A percentile compares a stretch with the other conserved stretches of the same genome.
Conservation (phyloP, 2,888 invertebrate species). For the Barypeithes pellucidus region DNA sequence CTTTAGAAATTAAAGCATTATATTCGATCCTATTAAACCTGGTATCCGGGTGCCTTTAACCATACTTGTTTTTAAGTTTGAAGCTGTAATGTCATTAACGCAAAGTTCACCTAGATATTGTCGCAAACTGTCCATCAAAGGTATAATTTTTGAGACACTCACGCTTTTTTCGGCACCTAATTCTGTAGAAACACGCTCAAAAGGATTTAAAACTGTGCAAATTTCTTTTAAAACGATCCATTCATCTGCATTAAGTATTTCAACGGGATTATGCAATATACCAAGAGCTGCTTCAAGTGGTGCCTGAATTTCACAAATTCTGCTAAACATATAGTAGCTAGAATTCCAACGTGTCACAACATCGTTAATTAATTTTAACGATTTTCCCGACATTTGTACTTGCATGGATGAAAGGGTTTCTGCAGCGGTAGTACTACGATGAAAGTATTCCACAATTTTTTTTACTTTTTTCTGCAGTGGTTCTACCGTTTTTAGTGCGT, state of each 20-base stretch:
- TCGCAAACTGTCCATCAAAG: neutral
- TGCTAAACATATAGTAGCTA: slow-evolving; percentile 55
- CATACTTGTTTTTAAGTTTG: neutral
- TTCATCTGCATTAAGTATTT: slow-evolving; percentile 47
- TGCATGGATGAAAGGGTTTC: neutral
- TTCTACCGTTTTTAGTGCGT: neutral
- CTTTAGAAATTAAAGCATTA: neutral
- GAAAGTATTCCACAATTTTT: slow-evolving; percentile 16
- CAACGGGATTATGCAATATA: slow-evolving; percentile 53
- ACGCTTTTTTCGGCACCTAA: slow-evolving; percentile 40
- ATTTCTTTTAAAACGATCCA: slow-evolving; percentile 52
- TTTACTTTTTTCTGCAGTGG: slow-evolving; percentile 13
- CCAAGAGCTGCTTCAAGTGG: slow-evolving; percentile 52
- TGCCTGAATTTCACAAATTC: slow-evolving; percentile 47
- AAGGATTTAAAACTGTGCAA: slow-evolving; percentile 51
- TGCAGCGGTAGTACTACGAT: slow-evolving; percentile 11
- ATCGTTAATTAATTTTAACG: too few species aligned
- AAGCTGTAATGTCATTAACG: neutral
- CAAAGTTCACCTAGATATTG: slow-evolving; percentile 4
- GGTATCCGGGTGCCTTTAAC: neutral
- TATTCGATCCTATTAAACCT: neutral
- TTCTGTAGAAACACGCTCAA: slow-evolving; percentile 51
- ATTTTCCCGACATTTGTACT: slow-evolving; percentile 9
- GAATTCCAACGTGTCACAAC: slow-evolving; percentile 56
- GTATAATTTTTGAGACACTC: slow-evolving; percentile 10